phyloP scores from a whole-genome alignment of 2,888 invertebrate species.

The Amphimallon solstitiale region DNA sequence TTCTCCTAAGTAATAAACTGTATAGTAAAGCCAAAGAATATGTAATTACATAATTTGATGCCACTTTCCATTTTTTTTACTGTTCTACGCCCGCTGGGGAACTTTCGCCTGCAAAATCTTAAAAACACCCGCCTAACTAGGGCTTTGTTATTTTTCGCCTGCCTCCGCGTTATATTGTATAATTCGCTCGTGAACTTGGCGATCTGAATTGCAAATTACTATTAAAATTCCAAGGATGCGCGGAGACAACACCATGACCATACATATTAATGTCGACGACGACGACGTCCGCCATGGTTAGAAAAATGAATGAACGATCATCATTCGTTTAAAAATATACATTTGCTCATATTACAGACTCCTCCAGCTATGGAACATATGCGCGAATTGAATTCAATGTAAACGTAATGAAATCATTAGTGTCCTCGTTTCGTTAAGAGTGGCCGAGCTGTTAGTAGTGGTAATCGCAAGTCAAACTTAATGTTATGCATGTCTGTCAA shows the following conservation, averaged over 20 bases:
- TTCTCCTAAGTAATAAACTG: conserved; percentile 15
- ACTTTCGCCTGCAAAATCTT: not conserved
- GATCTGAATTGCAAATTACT: conserved; percentile 57
- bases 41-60: conserved; percentile 31
- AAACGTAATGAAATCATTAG: not conserved
- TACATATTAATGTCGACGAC: conserved; percentile 55
- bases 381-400: conserved; percentile 1
- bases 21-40: conserved; percentile 12
- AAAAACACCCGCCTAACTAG: conserved; percentile 17
- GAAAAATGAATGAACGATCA: conserved; percentile 43
- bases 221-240: conserved; percentile 58
- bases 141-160: conserved; percentile 27
- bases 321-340: conserved; percentile 53
- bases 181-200: conserved; percentile 32
- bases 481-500: too few species aligned
- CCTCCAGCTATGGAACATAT: not conserved
- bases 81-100: not conserved
- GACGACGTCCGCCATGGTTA: conserved; percentile 41
- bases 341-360: conserved; percentile 46
- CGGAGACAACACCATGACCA: conserved; percentile 57
- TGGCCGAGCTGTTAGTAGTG: too few species aligned
- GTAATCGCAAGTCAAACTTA: too few species aligned
- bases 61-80: not conserved
- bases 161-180: conserved; percentile 1
- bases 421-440: too few species aligned